Conservation (phyloP, 2,113 vertebrate genomes). For the Columbina picui region DNA sequence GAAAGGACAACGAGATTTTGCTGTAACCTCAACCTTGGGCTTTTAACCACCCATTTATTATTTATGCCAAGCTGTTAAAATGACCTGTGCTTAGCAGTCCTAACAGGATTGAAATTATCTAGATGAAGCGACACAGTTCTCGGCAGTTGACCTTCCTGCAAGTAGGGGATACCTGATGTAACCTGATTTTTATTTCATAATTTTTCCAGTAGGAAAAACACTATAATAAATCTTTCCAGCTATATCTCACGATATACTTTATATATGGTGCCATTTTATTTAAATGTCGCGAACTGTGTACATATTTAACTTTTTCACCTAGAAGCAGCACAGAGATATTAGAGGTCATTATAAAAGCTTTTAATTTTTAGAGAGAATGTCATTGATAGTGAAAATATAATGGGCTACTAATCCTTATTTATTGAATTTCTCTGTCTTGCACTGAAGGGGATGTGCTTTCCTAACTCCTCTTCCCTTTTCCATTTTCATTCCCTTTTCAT, state of each 20-base stretch:
- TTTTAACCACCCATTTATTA: slow-evolving; percentile 18
- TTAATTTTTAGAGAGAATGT: neutral
- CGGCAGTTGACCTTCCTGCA: neutral
- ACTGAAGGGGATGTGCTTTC: neutral
- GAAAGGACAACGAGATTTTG: neutral
- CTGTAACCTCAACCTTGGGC: neutral
- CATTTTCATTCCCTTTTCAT: too few relatives aligned
- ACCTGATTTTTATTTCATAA: neutral
- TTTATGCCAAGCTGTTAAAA: neutral
- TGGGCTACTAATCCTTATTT: neutral
- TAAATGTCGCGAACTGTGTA: neutral
- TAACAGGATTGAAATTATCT: neutral
- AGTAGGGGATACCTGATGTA: neutral
- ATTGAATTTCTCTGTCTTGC: neutral
- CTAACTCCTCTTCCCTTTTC: neutral
- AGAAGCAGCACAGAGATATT: neutral
- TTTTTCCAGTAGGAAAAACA: neutral
- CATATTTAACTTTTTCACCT: neutral
- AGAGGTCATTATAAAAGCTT: neutral
- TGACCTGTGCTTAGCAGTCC: neutral
- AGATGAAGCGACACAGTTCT: neutral
- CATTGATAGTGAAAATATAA: neutral
- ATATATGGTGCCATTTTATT: neutral
- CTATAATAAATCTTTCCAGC: neutral
- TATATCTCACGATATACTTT: neutral